These are phyloP conservation scores for Orthosia cruda DNA, from an alignment of 2,888 invertebrate genomes.

Conservation along the genomic window DNA sequence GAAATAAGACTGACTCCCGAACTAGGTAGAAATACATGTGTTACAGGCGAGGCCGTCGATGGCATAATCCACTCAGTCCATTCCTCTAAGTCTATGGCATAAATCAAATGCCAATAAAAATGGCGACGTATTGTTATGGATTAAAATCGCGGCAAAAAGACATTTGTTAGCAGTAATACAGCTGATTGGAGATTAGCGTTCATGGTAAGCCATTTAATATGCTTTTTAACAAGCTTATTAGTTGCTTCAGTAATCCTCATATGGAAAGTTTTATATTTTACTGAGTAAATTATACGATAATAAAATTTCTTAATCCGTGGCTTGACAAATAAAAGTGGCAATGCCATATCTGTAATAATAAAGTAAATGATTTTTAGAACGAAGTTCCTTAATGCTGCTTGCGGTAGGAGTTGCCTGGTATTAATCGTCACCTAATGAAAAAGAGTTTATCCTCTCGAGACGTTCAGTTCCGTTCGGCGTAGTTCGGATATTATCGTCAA, in stretches of 20 bases:
- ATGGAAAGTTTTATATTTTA: neutral
- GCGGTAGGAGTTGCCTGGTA: too few relatives aligned
- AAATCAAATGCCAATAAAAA: neutral
- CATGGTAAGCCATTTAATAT: conserved; percentile 1
- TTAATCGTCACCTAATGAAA: too few relatives aligned
- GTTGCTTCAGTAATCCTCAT: neutral
- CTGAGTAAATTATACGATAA: neutral
- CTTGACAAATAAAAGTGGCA: neutral
- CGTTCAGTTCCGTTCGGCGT: too few relatives aligned
- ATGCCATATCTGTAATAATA: neutral
- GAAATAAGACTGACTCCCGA: too few relatives aligned
- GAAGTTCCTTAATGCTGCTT: too few relatives aligned
- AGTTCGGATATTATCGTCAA: too few relatives aligned
- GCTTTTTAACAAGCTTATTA: neutral
- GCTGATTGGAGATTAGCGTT: conserved; percentile 6
- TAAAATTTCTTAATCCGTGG: neutral
- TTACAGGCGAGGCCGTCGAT: too few relatives aligned
- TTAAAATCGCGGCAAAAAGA: conserved; percentile 7
- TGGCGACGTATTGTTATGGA: neutral
- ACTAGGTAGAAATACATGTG: too few relatives aligned
- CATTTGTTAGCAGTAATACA: neutral
- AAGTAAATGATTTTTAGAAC: too few relatives aligned
- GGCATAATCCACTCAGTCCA: neutral
- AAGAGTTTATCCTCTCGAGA: too few relatives aligned
- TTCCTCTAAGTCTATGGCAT: neutral